phyloP scores from a whole-genome alignment of 2,797 vertebrate species.

The Hydrolagus colliei region DNA sequence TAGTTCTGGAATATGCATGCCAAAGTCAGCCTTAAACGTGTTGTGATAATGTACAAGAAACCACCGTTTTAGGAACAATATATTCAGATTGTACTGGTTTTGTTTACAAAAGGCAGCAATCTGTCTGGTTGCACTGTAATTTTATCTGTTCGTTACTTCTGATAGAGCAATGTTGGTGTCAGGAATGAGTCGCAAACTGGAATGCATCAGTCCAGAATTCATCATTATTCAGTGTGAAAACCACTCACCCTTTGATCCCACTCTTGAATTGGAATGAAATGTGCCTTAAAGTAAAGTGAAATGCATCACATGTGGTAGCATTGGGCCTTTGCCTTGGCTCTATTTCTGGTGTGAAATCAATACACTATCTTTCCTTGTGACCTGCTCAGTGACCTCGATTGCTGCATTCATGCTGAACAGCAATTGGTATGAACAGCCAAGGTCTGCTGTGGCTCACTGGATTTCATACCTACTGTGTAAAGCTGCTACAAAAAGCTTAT shows the following conservation, averaged over 20 bases:
- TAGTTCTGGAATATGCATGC: not conserved
- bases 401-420: conserved; percentile 73
- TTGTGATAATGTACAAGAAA: conserved; percentile 37
- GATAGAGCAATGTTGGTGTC: conserved; percentile 59
- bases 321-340: conserved; percentile 58
- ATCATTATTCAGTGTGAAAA: conserved; percentile 75
- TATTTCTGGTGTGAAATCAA: conserved; percentile 77
- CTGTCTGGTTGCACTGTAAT: conserved; percentile 51
- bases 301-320: conserved; percentile 61
- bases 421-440: conserved; percentile 78
- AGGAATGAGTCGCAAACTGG: conserved; percentile 63
- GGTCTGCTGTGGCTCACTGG: conserved; percentile 67
- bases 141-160: conserved; percentile 51
- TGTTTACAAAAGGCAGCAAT: not conserved
- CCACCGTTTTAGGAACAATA: conserved; percentile 35
- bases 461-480: conserved; percentile 2
- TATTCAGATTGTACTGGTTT: conserved; percentile 31
- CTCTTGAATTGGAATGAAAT: conserved; percentile 68
- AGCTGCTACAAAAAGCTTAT: not conserved
- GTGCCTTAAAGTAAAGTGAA: conserved; percentile 72
- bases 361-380: conserved; percentile 81
- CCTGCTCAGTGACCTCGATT: conserved; percentile 76
- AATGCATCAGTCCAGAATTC: conserved; percentile 69
- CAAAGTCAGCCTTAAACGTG: conserved; percentile 14
- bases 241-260: conserved; percentile 63